Base-by-base conservation (phyloP, 2,888 invertebrate genomes). In the Pogonocherus hispidulus region DNA sequence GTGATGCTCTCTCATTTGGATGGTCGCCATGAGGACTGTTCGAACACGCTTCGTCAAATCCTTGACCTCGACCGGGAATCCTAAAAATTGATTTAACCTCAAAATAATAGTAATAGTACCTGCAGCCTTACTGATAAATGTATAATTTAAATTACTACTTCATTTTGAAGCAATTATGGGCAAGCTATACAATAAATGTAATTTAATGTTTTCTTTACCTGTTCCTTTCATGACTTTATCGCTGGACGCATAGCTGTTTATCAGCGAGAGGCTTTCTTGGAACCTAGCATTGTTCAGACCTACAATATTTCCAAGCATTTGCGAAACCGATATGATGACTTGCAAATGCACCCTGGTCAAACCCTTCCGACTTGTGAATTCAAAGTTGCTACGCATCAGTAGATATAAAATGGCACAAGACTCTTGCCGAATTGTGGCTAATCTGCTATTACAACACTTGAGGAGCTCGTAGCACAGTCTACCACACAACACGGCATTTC, bases 161-260 rank as follows among this genome's bases (percentile, higher is more conserved):
- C n/a, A n/a, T n/a, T n/a, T n/a, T n/a, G n/a, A n/a, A n/a, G n/a
- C n/a, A n/a, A n/a, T n/a, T n/a, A n/a, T n/a, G n/a, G n/a, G n/a
- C n/a, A n/a, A n/a, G n/a, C n/a, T n/a, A n/a, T n/a, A n/a, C n/a
- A n/a, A n/a, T n/a, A n/a, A n/a, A n/a, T n/a, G n/a, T n/a, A n/a
- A n/a, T n/a, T n/a, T n/a, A n/a, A n/a, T n/a, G n/a, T n/a, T n/a
- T n/a, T 23, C 78, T 84, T 85, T 85, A 89, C 94, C 94, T 71
- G 95, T 94, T 79, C 95, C 95, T 86, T 96, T 96, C 94, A 97
- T 96, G 18, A 93, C 95, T 85, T 96, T 96, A 84, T 97, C 97
- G 68, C 95, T 95, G 22, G 92, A 92, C 0, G 97, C 97, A 82
- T 96, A 97, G 82, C 95, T 96, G 83, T 97, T 97, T 81, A 97